Conservation (phyloP, 2,113 vertebrate species). For the Nothocercus julius region DNA sequence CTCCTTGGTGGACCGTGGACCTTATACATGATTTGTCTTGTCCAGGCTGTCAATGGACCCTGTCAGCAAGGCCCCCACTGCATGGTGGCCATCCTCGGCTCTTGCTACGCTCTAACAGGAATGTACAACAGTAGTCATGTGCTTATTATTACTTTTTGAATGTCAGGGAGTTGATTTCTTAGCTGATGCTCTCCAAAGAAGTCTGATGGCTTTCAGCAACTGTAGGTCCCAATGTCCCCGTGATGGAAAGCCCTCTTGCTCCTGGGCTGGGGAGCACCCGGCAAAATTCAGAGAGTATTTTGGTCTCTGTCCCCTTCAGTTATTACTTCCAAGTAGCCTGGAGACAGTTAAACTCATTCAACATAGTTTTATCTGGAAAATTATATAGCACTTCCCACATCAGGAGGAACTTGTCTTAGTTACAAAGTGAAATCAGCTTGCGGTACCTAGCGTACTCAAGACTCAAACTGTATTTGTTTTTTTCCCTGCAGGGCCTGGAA, state of each 20-base stretch:
- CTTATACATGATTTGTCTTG: not conserved
- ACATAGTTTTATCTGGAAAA: not conserved
- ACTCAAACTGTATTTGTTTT: not conserved
- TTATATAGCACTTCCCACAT: not conserved
- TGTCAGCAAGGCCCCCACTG: not conserved
- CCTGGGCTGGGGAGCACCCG: not conserved
- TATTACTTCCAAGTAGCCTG: not conserved
- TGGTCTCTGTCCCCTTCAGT: not conserved
- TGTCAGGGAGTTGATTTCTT: not conserved
- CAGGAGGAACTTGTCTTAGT: not conserved
- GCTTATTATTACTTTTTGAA: not conserved
- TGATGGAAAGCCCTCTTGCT: not conserved
- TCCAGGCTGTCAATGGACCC: not conserved
- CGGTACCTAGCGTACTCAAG: not conserved
- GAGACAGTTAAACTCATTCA: not conserved
- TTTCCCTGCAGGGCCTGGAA: not conserved
- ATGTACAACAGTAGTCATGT: not conserved
- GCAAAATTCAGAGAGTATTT: not conserved
- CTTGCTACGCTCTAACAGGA: not conserved
- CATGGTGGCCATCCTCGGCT: fast-evolving
- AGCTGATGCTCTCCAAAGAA: not conserved
- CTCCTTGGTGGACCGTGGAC: not conserved
- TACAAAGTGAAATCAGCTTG: not conserved
- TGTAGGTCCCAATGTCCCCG: not conserved
- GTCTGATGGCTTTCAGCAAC: not conserved